Evolutionary conservation across 2,797 vertebrate genomes (phyloP), one percentile per base, ranked within the genome.

Genomic region (Pseudotriccus pelzelni): DNA sequence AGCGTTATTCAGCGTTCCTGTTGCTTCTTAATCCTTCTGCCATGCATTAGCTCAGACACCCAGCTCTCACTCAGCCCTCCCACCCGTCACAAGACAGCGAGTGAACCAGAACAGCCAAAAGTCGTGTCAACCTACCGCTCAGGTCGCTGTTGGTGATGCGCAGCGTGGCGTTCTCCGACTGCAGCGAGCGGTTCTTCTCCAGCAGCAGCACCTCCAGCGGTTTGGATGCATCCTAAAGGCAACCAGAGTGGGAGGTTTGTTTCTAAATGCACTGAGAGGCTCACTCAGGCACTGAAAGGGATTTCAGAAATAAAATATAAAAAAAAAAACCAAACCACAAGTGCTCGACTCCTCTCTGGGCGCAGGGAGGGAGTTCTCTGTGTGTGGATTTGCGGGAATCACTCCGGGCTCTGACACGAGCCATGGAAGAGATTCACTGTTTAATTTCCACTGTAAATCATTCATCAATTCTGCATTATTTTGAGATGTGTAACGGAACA

Each of bases 91-190:
- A 15, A 88, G 52, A 46, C 84, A 96, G 96, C 58, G 87, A 95
- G 86, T 88, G 84, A 89, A 97, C 50, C 70, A 64, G n/a, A 41
- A 60, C 2, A 94, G 46, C 47, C 12, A 3, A 56, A 39, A 63
- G 83, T 43, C 12, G 47, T 14, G 78, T 68, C 92, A 77, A 98
- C 99, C 99, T 99, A 99, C 99, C 98, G 49, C 99, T 99, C 97
- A 99, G 98, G 98, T 99, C 99, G 28, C 98, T 99, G 98, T 99
- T 99, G 87, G 98, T 98, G 93, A 99, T 99, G 94, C 99, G 99
- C 96, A 99, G 98, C 11, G 99, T 98, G 47, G 99, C 98, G 9
- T 98, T 99, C 98, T 99, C 99, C 0, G 99, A 99, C 96, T 99
- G 99, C 96, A 99, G 98, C 15, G 98, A 98, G 60, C 99, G 99